phyloP scores from a whole-genome alignment of 2,113 vertebrate species.

The Poeciliopsis turrubarensis region DNA sequence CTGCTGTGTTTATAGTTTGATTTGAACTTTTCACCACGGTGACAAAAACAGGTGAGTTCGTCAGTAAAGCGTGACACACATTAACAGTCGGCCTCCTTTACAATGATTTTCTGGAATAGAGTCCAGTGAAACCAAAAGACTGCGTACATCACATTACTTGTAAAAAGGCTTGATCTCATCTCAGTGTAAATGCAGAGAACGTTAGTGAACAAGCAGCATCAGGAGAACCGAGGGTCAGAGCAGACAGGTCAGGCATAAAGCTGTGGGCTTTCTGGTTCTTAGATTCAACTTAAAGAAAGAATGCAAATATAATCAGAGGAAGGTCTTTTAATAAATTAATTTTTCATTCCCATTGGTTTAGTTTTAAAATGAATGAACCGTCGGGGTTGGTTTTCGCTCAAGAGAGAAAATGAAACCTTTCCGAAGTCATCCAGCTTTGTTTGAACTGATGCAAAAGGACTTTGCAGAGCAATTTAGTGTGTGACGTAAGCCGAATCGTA shows the following conservation, averaged over 20 bases:
- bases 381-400: neutral
- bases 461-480: conserved; percentile 11
- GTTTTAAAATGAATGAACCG: neutral
- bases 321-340: neutral
- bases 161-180: too few species aligned
- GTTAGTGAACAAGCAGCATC: neutral
- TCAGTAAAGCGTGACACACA: too few species aligned
- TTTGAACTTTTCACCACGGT: too few species aligned
- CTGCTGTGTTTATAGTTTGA: too few species aligned
- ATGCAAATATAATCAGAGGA: neutral
- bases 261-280: neutral
- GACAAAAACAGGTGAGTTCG: too few species aligned
- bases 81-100: too few species aligned
- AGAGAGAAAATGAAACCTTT: neutral
- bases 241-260: neutral
- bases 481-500: conserved; percentile 23
- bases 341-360: neutral
- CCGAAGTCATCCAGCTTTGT: conserved; percentile 12
- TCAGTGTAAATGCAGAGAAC: neutral
- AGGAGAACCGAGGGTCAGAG: neutral
- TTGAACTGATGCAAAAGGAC: conserved; percentile 19
- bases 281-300: neutral
- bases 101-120: too few species aligned
- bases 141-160: too few species aligned
- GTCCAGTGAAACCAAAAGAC: too few species aligned